Conservation (phyloP, 1,140 invertebrate species). For the Hermetia illucens region DNA sequence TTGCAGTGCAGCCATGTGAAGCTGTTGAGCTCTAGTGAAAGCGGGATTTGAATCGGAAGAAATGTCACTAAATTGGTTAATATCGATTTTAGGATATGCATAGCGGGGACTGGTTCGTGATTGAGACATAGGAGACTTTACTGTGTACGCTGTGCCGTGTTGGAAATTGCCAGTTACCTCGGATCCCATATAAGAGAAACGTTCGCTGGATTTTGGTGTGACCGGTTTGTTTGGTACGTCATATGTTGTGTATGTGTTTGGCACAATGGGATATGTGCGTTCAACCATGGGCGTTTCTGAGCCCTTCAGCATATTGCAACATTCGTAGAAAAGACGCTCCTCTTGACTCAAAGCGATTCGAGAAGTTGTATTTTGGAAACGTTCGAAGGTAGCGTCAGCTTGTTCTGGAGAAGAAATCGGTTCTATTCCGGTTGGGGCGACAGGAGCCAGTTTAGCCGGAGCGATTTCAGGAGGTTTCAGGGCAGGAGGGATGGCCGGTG, state of each 20-base stretch:
- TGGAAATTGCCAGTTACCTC: neutral
- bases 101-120: neutral
- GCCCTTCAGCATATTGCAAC: constrained; percentile 27
- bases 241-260: constrained; percentile 5
- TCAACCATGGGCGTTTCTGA: constrained; percentile 15
- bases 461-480: too few relatives aligned
- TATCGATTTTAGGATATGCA: constrained; percentile 4
- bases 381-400: constrained; percentile 1
- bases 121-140: constrained; percentile 3
- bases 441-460: too few relatives aligned
- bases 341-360: constrained; percentile 27
- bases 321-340: constrained; percentile 28
- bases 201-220: constrained; percentile 8
- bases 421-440: constrained; percentile 6
- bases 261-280: constrained; percentile 3
- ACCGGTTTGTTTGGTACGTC: constrained; percentile 5
- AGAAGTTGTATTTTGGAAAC: constrained; percentile 5
- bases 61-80: constrained; percentile 9
- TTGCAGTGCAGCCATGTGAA: too few relatives aligned
- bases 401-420: constrained; percentile 7
- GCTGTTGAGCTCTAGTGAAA: constrained; percentile 3
- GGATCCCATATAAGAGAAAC: constrained; percentile 1
- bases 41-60: constrained; percentile 9
- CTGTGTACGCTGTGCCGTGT: neutral
- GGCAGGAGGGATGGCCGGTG: too few relatives aligned